Evolutionary conservation across 2,113 vertebrate species (phyloP).

Genomic region (Semnornis frantzii): DNA sequence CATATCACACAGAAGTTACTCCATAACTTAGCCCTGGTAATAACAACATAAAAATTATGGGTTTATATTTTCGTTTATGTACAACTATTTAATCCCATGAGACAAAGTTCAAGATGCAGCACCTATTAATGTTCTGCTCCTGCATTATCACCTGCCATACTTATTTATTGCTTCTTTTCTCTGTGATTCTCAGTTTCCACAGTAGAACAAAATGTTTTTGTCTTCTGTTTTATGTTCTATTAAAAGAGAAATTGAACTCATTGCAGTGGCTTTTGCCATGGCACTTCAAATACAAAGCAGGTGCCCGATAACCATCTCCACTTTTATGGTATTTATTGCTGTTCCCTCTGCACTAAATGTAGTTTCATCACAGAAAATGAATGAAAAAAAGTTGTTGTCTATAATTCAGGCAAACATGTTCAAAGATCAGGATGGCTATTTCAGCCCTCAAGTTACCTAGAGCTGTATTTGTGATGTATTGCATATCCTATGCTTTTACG

Average conservation of each 20-base stretch:
- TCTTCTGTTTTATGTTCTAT: conserved; percentile 17
- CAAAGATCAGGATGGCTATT: background rate
- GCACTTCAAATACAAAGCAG: background rate
- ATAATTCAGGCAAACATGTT: background rate
- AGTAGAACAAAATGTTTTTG: background rate
- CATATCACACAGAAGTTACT: background rate
- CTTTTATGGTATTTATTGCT: background rate
- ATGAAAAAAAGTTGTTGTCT: background rate
- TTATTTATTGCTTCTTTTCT: conserved; percentile 37
- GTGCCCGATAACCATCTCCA: background rate
- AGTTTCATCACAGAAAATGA: background rate
- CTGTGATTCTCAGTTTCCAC: conserved; percentile 29
- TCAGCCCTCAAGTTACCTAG: background rate
- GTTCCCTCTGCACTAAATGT: background rate
- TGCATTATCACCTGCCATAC: conserved; percentile 3
- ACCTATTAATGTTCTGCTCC: background rate
- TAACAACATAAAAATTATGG: background rate
- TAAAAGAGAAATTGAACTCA: conserved; percentile 17
- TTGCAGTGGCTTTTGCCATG: background rate
- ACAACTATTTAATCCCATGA: background rate
- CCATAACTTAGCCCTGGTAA: background rate
- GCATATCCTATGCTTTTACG: background rate
- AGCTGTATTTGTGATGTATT: background rate
- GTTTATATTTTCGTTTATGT: background rate
- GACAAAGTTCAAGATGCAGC: background rate